phyloP scores from a whole-genome alignment of 1,140 invertebrate species.

The Steinernema khuongi region DNA sequence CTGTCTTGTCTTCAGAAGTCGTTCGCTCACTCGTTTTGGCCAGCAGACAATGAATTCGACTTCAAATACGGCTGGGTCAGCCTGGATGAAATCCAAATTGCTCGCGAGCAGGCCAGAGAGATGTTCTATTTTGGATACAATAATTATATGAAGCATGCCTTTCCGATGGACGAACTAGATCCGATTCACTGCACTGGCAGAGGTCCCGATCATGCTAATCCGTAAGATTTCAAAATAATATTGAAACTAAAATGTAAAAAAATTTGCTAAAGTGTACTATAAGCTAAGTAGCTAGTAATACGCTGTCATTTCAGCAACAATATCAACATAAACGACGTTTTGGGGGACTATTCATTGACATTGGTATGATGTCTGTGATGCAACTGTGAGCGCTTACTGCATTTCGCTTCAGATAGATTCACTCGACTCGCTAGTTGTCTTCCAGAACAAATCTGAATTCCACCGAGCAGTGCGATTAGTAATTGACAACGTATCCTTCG shows the following conservation, averaged over 20 bases:
- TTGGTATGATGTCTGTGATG: constrained; percentile 54
- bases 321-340: constrained; percentile 71
- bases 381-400: constrained; percentile 37
- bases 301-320: constrained; percentile 64
- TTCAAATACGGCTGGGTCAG: neutral
- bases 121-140: constrained; percentile 60
- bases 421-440: constrained; percentile 64
- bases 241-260: neutral
- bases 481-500: constrained; percentile 66
- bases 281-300: neutral
- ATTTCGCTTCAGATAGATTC: constrained; percentile 72
- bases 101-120: constrained; percentile 37
- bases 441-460: constrained; percentile 66
- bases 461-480: constrained; percentile 66
- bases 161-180: constrained; percentile 65
- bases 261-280: neutral
- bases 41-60: neutral
- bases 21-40: neutral
- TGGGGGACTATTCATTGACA: constrained; percentile 67
- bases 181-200: constrained; percentile 65
- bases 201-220: constrained; percentile 66
- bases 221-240: constrained; percentile 60
- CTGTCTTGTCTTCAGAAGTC: neutral
- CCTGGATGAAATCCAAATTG: neutral
- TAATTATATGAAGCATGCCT: constrained; percentile 66